Base-by-base conservation (phyloP, 2,113 vertebrate genomes). In the Leucosticte australis region DNA sequence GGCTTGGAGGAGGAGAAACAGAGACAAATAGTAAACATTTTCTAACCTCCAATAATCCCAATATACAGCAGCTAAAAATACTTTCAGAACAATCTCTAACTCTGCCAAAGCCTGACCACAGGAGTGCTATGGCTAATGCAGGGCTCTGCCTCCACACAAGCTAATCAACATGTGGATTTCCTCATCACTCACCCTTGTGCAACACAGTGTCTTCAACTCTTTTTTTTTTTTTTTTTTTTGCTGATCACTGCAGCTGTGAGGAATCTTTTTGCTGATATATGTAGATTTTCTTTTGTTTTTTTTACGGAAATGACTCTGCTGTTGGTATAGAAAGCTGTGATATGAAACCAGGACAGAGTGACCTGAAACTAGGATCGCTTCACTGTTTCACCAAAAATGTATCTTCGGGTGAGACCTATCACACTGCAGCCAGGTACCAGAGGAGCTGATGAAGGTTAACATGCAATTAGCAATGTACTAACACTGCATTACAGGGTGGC, bases 181-280 rank as follows among this genome's bases (percentile, higher is more conserved):
- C 73, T 89, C 92, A 97, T 67, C 8, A 0, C 33, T 93, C 39
- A 63, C 30, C 55, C 90, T 94, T 93, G 94, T 83, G 95, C 94
- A 95, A 97, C 37, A 63, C n/a, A 63, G 26, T n/a, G 63, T 83
- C 92, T 86, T 89, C 62, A 74, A 33, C 18, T 19, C 12, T 50
- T 56, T 65, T 56, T 52, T 56, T 83, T 96, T 96, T 49, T 63
- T 57, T 46, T 56, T 80, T 96, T 95, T 83, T 56, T 94, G 76
- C 91, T 94, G 95, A 95, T 60, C 13, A 2, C 13, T 92, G 94
- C 94, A 96, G 65, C 41, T 84, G 30, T n/a, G 60, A 75, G 47
- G 52, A 94, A 75, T 80, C 47, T 81, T 90, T 90, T 56, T 91
- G 94, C 92, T 96, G 95, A 90, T 81, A 56, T 0, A 4, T 2